Conservation (phyloP, 2,888 invertebrate genomes). For the Drosophila cyrtoloma region DNA sequence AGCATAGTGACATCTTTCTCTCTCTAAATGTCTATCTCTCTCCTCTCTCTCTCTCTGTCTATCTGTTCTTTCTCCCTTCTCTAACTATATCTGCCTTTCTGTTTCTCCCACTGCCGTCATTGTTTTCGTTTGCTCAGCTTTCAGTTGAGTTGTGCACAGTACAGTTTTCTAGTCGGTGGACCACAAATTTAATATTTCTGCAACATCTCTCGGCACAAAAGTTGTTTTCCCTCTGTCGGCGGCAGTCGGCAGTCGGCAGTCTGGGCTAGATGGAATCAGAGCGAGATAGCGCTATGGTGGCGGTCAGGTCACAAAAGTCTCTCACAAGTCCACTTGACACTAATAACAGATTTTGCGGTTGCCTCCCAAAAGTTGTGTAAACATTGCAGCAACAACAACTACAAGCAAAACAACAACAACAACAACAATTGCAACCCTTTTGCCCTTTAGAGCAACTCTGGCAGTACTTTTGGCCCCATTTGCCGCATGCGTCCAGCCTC, state of each 20-base stretch:
- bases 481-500: conserved; percentile 42
- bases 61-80: background rate
- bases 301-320: conserved; percentile 71
- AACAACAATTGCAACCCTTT: conserved; percentile 16
- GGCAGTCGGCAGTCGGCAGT: background rate
- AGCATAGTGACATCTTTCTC: background rate
- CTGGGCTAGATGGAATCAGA: background rate
- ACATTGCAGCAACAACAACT: conserved; percentile 49
- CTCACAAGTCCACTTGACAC: conserved; percentile 76
- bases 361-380: conserved; percentile 73
- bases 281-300: conserved; percentile 5
- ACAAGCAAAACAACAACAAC: conserved; percentile 1
- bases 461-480: conserved; percentile 5
- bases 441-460: background rate
- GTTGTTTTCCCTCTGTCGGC: conserved; percentile 13
- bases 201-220: conserved; percentile 41
- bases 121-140: conserved; percentile 3
- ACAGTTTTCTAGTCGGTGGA: conserved; percentile 15
- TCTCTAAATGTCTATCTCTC: background rate
- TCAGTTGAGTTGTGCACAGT: conserved; percentile 10
- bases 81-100: background rate
- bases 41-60: background rate
- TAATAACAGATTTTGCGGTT: conserved; percentile 78
- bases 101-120: background rate
- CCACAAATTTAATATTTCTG: conserved; percentile 55